These are phyloP conservation scores for Pavo muticus DNA, from an alignment of 2,113 vertebrate species.

Conservation along the genomic window DNA sequence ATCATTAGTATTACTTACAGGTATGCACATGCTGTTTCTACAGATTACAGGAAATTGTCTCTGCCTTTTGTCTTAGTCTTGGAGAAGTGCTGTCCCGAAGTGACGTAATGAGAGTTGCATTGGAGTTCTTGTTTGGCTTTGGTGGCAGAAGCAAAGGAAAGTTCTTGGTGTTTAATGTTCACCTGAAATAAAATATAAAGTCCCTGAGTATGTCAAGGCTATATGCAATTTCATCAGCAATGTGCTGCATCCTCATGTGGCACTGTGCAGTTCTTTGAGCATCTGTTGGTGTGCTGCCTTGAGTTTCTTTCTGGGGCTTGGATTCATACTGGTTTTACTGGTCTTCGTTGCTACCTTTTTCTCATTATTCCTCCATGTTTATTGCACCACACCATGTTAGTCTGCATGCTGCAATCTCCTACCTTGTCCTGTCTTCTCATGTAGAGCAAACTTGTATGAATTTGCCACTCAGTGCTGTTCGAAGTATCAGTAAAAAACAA, in stretches of 20 bases:
- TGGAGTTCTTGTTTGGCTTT: neutral
- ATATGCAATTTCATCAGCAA: neutral
- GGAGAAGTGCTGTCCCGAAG: neutral
- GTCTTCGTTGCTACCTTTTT: neutral
- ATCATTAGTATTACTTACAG: fast-evolving
- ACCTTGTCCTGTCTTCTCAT: neutral
- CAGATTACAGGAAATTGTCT: neutral
- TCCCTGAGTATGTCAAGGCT: no score
- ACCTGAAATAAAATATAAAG: neutral
- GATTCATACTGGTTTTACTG: neutral
- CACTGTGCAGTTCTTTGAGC: neutral
- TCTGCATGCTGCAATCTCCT: neutral
- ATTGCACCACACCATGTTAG: neutral
- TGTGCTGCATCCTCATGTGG: neutral
- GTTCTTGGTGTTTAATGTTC: neutral
- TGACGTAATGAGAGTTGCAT: neutral
- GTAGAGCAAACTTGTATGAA: neutral
- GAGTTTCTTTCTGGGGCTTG: neutral
- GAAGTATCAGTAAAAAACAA: neutral
- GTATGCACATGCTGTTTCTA: fast-evolving
- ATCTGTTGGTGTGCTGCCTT: neutral
- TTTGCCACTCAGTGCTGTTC: neutral
- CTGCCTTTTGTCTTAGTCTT: neutral
- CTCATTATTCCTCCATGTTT: neutral
- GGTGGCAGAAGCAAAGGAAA: neutral